These are phyloP conservation scores for Cantharis lateralis DNA, from an alignment of 2,888 invertebrate genomes.

Conservation along the genomic window DNA sequence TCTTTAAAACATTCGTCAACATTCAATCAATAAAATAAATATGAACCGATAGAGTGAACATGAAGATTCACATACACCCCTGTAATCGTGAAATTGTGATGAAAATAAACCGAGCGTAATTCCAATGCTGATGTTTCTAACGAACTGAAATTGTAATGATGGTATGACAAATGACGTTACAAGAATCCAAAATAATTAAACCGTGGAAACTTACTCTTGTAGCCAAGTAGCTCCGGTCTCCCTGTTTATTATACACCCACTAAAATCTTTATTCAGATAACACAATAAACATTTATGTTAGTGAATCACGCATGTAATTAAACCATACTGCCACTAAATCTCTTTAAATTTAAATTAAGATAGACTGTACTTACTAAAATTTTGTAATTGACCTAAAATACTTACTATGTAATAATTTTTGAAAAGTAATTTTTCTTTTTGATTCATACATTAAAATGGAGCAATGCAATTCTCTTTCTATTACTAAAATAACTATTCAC, in stretches of 20 bases:
- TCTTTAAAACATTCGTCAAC: no score
- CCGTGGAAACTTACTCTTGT: not conserved
- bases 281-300: not conserved
- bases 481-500: conserved; percentile 2
- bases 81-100: no score
- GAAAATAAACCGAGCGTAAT: no score
- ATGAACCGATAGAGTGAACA: no score
- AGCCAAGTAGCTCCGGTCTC: not conserved
- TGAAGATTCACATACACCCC: no score
- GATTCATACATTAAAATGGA: not conserved
- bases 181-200: no score
- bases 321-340: not conserved
- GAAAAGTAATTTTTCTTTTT: not conserved
- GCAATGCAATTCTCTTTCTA: not conserved
- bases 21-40: no score
- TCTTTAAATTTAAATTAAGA: not conserved
- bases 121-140: no score
- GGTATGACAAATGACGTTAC: no score
- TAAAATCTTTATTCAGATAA: not conserved
- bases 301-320: not conserved
- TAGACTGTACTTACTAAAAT: not conserved
- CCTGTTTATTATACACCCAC: not conserved
- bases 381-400: not conserved
- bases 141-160: no score
- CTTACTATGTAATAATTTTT: not conserved